Evolutionary conservation across 2,113 vertebrate species (phyloP), one percentile per base, ranked within the genome.

Genomic region (Hippocampus barbouri): DNA sequence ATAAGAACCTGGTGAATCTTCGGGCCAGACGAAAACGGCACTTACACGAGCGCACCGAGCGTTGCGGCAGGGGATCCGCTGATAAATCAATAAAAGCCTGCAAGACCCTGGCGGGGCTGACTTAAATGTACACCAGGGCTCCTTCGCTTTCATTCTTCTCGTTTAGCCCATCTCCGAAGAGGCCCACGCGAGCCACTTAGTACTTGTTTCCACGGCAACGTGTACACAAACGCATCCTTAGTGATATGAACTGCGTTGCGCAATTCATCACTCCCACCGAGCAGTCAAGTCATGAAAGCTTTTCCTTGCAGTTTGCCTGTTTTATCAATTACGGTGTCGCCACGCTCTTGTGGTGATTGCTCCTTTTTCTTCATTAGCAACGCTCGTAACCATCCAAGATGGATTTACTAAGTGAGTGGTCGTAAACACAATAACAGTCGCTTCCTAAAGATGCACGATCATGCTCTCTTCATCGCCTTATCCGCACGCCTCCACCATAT

Each of bases 11-110:
- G 40, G 69, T 72, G 82, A 82, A 88, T 82, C 82, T 70, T 74
- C 64, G 69, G 81, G 70, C 74, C 82, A 89, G 87, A 89, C 75
- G 4, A 81, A 73, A 68, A 82, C 82, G 79, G 79, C 79, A 71
- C 86, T 78, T 80, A 86, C 83, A 79, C 69, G 66, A 57, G 71
- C 30, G 72, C 61, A 60, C 40, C 63, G 69, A 84, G 69, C 21
- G 60, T 74, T 66, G 73, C 77, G 70, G 84, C 80, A 75, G 66
- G 69, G 82, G 77, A 81, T 61, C 27, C 25, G 51, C 30, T 41
- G 54, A 59, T 38, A 63, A 63, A 65, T 23, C 38, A 65, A 65
- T 23, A 45, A 41, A 25, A 20, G 45, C 68, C 63, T 54, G 15
- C 25, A 18, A 30, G 65, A 66, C 43, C 45, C 45, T 30, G 6